Percentiles rank a stretch among this genome's conserved stretches.
Conservation (phyloP, 1,140 invertebrate species). For the Hyposmocoma kahamanoa region DNA sequence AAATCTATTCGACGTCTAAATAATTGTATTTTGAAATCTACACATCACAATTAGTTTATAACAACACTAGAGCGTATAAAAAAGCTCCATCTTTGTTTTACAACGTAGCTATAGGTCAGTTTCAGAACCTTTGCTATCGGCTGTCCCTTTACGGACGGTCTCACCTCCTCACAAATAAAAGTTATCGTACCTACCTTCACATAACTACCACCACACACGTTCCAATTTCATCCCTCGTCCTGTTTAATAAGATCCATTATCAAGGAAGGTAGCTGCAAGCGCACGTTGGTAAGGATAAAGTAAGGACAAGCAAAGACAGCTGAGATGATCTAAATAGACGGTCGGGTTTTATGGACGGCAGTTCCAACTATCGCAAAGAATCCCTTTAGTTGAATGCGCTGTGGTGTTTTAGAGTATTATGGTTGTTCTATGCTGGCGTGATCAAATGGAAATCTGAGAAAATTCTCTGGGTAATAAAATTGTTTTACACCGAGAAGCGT, state of each 20-base stretch:
- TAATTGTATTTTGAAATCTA: too few relatives aligned
- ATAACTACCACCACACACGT: slow-evolving; percentile 4
- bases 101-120: too few relatives aligned
- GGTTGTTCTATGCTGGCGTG: too few relatives aligned
- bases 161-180: slow-evolving; percentile 34
- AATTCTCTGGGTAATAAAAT: too few relatives aligned
- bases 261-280: background rate
- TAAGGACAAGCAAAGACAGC: slow-evolving; percentile 20
- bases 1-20: too few relatives aligned
- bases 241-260: slow-evolving; percentile 7
- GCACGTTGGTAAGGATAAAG: slow-evolving; percentile 16
- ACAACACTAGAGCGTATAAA: too few relatives aligned
- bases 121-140: background rate
- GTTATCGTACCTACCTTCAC: slow-evolving; percentile 36
- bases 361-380: slow-evolving; percentile 15
- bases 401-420: too few relatives aligned
- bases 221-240: slow-evolving; percentile 4
- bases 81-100: too few relatives aligned
- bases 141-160: slow-evolving; percentile 9
- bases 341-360: slow-evolving; percentile 38
- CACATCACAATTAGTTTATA: too few relatives aligned
- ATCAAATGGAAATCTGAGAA: too few relatives aligned
- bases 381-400: slow-evolving; percentile 19
- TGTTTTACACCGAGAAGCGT: too few relatives aligned
- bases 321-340: slow-evolving; percentile 50